phyloP scores from a whole-genome alignment of 2,888 invertebrate genomes.

The Acrocyrtus sp. region DNA sequence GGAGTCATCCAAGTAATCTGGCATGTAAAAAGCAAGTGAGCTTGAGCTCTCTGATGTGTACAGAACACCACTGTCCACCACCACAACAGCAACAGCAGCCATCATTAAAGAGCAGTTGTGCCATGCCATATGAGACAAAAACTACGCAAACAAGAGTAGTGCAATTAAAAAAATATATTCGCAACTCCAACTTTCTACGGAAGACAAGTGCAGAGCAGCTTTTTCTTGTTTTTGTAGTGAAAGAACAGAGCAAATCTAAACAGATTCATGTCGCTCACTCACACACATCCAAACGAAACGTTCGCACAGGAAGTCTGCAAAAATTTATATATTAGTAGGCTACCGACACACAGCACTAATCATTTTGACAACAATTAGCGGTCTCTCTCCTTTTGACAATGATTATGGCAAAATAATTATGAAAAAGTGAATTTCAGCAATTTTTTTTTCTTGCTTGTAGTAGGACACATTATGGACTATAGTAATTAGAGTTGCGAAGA shows the following conservation, averaged over 20 bases:
- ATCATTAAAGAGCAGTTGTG: too few relatives aligned
- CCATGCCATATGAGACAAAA: not conserved
- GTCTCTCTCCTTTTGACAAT: conserved; percentile 29
- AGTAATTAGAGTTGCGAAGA: not conserved
- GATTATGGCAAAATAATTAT: conserved; percentile 6
- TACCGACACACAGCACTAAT: conserved; percentile 9
- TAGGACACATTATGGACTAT: conserved; percentile 1
- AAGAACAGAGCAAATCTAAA: not conserved
- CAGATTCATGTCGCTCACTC: not conserved
- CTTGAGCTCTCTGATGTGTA: too few relatives aligned
- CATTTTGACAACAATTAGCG: conserved; percentile 40
- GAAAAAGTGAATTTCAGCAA: conserved; percentile 3
- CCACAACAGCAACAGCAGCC: too few relatives aligned
- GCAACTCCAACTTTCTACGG: conserved; percentile 27
- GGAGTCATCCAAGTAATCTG: not conserved
- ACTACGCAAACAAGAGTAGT: not conserved
- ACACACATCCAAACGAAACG: not conserved
- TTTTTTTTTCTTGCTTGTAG: not conserved
- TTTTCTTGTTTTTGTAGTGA: not conserved
- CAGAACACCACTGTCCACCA: too few relatives aligned
- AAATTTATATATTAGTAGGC: not conserved
- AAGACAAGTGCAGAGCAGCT: conserved; percentile 19
- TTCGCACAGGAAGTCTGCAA: not conserved
- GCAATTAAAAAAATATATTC: conserved; percentile 25
- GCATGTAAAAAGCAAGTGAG: not conserved